Conservation (phyloP, 2,888 invertebrate genomes). For the Pheosia gnoma region DNA sequence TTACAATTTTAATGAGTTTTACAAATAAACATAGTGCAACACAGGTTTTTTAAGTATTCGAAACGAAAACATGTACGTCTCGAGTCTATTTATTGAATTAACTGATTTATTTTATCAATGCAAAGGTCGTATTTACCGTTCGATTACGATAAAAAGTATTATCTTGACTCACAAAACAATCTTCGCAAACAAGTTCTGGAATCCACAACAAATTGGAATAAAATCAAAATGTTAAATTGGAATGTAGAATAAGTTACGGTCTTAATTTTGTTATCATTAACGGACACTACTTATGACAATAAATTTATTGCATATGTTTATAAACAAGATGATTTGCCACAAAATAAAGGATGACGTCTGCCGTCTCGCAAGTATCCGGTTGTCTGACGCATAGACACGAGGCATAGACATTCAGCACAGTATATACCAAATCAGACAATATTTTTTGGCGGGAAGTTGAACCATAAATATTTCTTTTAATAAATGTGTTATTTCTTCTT, state of each 20-base stretch:
- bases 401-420: not conserved
- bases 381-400: not conserved
- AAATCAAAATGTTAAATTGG: not conserved
- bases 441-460: conserved; percentile 2
- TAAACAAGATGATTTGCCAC: not conserved
- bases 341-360: not conserved
- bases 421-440: not conserved
- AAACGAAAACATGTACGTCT: not conserved
- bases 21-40: no score
- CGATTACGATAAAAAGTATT: not conserved
- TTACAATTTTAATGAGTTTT: no score
- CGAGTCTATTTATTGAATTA: not conserved
- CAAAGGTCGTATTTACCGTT: not conserved
- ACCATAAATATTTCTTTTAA: not conserved
- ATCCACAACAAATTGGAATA: not conserved
- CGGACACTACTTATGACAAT: no score
- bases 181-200: not conserved
- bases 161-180: not conserved
- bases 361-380: not conserved
- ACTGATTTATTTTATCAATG: not conserved
- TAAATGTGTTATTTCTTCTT: no score
- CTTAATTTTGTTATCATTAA: no score
- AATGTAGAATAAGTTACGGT: no score
- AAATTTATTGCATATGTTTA: no score
- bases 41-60: not conserved